Conservation (phyloP, 2,797 vertebrate species). For the Lateolabrax maculatus region DNA sequence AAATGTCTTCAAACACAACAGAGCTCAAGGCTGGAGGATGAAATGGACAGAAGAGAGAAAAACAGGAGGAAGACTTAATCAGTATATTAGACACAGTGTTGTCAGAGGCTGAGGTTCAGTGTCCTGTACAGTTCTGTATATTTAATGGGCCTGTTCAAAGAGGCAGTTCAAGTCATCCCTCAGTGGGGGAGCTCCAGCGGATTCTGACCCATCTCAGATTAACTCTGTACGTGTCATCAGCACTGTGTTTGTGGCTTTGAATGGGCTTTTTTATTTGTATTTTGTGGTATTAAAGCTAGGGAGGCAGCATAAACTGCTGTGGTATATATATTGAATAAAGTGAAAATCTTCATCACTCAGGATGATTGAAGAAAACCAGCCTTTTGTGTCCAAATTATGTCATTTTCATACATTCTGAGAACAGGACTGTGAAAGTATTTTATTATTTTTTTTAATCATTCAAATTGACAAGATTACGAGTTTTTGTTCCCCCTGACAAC, state of each 20-base stretch:
- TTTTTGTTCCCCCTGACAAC: constrained; percentile 8
- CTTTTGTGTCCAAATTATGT: background rate
- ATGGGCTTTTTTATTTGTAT: background rate
- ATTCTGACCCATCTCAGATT: constrained; percentile 29
- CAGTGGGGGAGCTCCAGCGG: constrained; percentile 16
- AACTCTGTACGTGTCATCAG: constrained; percentile 31
- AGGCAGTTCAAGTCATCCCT: constrained; percentile 29
- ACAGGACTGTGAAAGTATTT: background rate
- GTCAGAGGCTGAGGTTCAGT: constrained; percentile 16
- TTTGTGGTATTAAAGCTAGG: background rate
- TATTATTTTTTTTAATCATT: background rate
- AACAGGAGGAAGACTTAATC: constrained; percentile 19
- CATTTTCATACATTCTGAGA: background rate
- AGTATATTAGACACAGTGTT: constrained; percentile 1
- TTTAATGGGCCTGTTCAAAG: constrained; percentile 46
- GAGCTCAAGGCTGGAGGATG: constrained; percentile 1
- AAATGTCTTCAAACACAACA: constrained; percentile 1
- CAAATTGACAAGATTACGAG: constrained; percentile 7
- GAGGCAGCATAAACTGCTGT: background rate
- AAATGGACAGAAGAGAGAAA: constrained; percentile 14
- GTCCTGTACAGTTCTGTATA: background rate
- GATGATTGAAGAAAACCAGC: background rate
- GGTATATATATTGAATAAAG: background rate
- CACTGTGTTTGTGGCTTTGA: constrained; percentile 10
- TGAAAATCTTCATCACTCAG: background rate